phyloP scores from a whole-genome alignment of 2,888 invertebrate species.

The Tiliacea aurago region DNA sequence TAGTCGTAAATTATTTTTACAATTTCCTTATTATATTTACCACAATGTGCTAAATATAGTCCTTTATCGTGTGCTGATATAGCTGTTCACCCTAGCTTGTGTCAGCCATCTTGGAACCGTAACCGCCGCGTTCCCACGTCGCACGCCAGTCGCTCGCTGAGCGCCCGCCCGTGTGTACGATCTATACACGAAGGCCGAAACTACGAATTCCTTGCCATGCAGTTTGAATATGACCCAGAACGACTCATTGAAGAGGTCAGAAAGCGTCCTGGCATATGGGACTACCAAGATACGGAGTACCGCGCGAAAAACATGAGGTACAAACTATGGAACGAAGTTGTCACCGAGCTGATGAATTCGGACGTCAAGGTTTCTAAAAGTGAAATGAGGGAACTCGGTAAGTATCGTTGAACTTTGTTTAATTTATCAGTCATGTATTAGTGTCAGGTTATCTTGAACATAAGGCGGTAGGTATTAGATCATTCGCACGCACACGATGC shows the following conservation, averaged over 20 bases:
- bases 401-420: slow-evolving; percentile 46
- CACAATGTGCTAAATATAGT: slow-evolving; percentile 46
- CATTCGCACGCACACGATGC: slow-evolving; percentile 7
- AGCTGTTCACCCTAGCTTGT: slow-evolving; percentile 71
- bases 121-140: slow-evolving; percentile 83
- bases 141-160: slow-evolving; percentile 84
- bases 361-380: slow-evolving; percentile 82
- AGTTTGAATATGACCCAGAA: slow-evolving; percentile 88
- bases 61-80: slow-evolving; percentile 53
- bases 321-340: slow-evolving; percentile 83
- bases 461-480: slow-evolving; percentile 9
- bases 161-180: slow-evolving; percentile 80
- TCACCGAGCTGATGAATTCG: slow-evolving; percentile 80
- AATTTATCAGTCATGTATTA: slow-evolving; percentile 18
- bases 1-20: not conserved
- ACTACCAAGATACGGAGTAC: slow-evolving; percentile 81
- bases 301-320: slow-evolving; percentile 78
- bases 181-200: slow-evolving; percentile 43
- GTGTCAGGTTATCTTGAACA: slow-evolving; percentile 29
- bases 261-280: slow-evolving; percentile 86
- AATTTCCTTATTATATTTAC: slow-evolving; percentile 25
- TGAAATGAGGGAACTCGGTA: slow-evolving; percentile 86
- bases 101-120: slow-evolving; percentile 81
- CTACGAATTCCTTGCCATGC: slow-evolving; percentile 69
- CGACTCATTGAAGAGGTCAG: slow-evolving; percentile 83